A percentile compares a stretch with the other conserved stretches of the same genome.
These are phyloP conservation scores for Drosophila cyrtoloma DNA, from an alignment of 2,888 invertebrate genomes.

Conservation along the genomic window DNA sequence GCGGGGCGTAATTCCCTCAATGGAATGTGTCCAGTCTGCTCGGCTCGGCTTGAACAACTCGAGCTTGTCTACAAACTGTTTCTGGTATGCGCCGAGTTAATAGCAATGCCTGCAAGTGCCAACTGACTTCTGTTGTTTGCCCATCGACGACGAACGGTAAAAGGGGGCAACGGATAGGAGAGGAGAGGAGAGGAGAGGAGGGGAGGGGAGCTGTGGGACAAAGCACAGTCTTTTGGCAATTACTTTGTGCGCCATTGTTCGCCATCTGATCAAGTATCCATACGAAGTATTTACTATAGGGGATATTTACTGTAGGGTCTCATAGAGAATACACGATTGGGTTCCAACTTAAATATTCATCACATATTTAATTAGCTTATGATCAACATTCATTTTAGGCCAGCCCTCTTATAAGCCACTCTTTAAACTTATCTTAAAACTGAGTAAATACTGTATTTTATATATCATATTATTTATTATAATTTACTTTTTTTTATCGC, in stretches of 20 bases:
- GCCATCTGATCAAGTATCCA: slow-evolving; percentile 32
- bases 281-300: background rate
- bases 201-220: background rate
- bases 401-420: background rate
- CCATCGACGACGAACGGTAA: slow-evolving; percentile 2
- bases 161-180: background rate
- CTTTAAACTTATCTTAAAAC: background rate
- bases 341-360: background rate
- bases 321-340: background rate
- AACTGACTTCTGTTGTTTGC: slow-evolving; percentile 53
- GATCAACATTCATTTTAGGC: background rate
- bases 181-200: accelerated
- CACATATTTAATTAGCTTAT: background rate
- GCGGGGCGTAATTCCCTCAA: slow-evolving; percentile 9
- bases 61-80: slow-evolving; percentile 44
- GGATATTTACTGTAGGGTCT: background rate
- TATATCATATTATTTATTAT: background rate
- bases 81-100: slow-evolving; percentile 74
- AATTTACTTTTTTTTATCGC: background rate
- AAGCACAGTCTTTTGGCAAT: slow-evolving; percentile 53
- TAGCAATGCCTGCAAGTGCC: slow-evolving; percentile 66
- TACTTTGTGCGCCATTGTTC: slow-evolving; percentile 68
- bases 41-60: slow-evolving; percentile 32
- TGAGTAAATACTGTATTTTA: background rate
- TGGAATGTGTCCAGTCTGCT: slow-evolving; percentile 57